Evolutionary conservation across 2,888 invertebrate species (phyloP).

Genomic region (Apotomis betuletana): DNA sequence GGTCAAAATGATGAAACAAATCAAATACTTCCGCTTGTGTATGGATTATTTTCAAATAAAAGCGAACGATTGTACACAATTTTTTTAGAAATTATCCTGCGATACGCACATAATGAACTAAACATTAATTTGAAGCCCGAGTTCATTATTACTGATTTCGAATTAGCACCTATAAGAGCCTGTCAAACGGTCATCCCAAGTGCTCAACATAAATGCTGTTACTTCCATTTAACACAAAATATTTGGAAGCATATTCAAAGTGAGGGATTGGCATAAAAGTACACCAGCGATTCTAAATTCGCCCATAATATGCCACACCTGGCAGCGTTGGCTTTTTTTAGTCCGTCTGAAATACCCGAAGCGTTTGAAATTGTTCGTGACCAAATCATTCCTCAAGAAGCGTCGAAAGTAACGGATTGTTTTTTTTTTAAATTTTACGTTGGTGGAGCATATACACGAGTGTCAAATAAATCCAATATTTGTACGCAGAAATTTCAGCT

Average conservation of each 20-base stretch:
- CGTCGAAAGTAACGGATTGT: neutral
- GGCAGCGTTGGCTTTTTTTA: conserved; percentile 34
- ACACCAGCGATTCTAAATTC: conserved; percentile 11
- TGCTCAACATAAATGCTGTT: conserved; percentile 30
- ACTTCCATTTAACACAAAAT: conserved; percentile 26
- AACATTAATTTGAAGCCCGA: conserved; percentile 25
- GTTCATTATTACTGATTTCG: conserved; percentile 33
- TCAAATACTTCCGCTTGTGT: conserved; percentile 26
- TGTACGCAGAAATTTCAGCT: too few species aligned
- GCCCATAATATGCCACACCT: conserved; percentile 37
- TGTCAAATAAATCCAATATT: too few species aligned
- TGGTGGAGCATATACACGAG: too few species aligned
- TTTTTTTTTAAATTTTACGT: too few species aligned
- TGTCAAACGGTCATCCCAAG: conserved; percentile 9
- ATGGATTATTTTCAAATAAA: conserved; percentile 25
- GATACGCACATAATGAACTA: conserved; percentile 10
- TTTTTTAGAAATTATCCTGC: conserved; percentile 21
- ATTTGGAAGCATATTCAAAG: conserved; percentile 33
- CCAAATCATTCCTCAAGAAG: conserved; percentile 31
- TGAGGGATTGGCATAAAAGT: conserved; percentile 25
- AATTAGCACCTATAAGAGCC: conserved; percentile 34
- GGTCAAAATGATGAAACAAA: conserved; percentile 23
- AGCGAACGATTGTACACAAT: conserved; percentile 19
- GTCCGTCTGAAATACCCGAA: conserved; percentile 34
- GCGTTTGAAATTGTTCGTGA: conserved; percentile 34